Conservation (phyloP, 2,797 vertebrate species). For the Lutjanus argentimaculatus region DNA sequence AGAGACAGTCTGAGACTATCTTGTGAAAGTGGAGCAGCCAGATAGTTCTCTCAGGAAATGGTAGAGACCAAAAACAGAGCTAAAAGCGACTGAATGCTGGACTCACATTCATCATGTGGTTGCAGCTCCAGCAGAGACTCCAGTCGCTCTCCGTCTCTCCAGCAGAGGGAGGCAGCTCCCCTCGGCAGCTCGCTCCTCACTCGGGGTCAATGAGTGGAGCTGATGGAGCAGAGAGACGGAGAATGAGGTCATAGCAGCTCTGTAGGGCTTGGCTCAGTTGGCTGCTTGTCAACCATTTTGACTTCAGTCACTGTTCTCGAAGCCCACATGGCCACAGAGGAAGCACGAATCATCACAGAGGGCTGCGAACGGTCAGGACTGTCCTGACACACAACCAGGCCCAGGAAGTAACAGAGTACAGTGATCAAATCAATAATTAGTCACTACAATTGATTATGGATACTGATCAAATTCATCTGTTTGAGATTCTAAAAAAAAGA, state of each 20-base stretch:
- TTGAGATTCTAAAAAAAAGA: background rate
- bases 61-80: background rate
- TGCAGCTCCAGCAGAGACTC: no score
- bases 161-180: slow-evolving; percentile 57
- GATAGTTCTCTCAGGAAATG: background rate
- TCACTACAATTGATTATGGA: background rate
- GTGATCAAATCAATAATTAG: background rate
- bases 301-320: slow-evolving; percentile 51
- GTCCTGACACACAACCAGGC: background rate
- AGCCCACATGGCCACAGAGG: slow-evolving; percentile 38
- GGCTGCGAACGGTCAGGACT: background rate
- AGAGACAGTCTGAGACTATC: background rate
- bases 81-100: background rate
- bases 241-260: slow-evolving; percentile 77
- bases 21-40: background rate
- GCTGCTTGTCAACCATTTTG: slow-evolving; percentile 61
- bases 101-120: background rate
- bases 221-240: slow-evolving; percentile 62
- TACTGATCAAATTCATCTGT: background rate
- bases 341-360: slow-evolving; percentile 21
- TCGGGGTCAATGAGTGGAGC: slow-evolving; percentile 63
- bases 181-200: background rate
- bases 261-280: slow-evolving; percentile 74
- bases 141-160: slow-evolving; percentile 4
- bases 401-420: background rate